Evolutionary conservation across 2,888 invertebrate species (phyloP).

Genomic region (Leptogaster cylindrica): DNA sequence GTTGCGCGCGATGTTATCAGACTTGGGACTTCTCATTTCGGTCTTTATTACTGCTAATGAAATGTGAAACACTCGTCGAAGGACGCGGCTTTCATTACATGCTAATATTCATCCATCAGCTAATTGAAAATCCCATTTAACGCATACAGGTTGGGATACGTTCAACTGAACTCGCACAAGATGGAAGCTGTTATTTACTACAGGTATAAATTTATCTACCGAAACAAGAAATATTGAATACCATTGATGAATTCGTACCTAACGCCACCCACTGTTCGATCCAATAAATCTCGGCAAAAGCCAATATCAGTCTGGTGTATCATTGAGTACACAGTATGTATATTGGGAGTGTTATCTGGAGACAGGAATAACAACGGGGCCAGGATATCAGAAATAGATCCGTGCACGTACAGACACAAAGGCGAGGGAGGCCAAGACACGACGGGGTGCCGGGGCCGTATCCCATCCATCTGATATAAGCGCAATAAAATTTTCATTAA

Average conservation of each 20-base stretch:
- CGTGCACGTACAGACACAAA: background rate
- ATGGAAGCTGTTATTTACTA: conserved; percentile 26
- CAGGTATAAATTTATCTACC: conserved; percentile 38
- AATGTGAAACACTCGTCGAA: too few relatives aligned
- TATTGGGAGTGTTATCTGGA: conserved; percentile 14
- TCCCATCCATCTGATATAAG: conserved; percentile 47
- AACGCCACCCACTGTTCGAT: conserved; percentile 37
- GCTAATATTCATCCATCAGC: background rate
- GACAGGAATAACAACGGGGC: conserved; percentile 5
- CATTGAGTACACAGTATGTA: background rate
- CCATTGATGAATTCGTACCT: conserved; percentile 35
- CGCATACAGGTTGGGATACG: background rate
- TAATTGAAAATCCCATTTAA: background rate
- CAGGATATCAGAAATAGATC: conserved; percentile 34
- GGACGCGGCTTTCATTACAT: background rate
- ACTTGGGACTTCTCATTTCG: too few relatives aligned
- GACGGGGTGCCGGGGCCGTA: conserved; percentile 12
- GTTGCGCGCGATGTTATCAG: too few relatives aligned
- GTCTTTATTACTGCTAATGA: too few relatives aligned
- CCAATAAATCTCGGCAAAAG: conserved; percentile 40
- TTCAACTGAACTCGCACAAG: background rate
- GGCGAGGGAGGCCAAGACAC: conserved; percentile 2
- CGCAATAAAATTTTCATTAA: conserved; percentile 52
- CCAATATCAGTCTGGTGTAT: conserved; percentile 35
- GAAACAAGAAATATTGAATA: conserved; percentile 38